Conservation (phyloP, 2,797 vertebrate genomes). For the Chrosomus eos region DNA sequence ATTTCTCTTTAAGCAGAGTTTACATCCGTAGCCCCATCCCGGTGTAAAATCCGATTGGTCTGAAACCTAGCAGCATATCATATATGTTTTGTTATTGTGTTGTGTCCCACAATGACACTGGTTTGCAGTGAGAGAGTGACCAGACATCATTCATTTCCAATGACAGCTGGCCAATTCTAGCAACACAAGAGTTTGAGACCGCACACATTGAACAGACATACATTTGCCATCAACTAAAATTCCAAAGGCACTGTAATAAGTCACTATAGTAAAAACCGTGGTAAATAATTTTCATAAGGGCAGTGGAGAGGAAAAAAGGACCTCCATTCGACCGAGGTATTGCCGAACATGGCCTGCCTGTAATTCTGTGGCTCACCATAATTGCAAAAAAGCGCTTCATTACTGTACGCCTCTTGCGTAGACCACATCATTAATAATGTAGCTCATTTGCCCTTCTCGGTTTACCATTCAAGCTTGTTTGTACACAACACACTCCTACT, state of each 20-base stretch:
- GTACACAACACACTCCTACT: constrained; percentile 51
- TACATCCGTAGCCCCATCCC: not conserved
- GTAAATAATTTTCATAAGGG: constrained; percentile 7
- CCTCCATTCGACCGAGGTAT: constrained; percentile 3
- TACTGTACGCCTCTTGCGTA: constrained; percentile 28
- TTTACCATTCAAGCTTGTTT: constrained; percentile 47
- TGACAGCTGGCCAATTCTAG: not conserved
- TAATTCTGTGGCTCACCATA: constrained; percentile 42
- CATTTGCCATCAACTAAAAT: not conserved
- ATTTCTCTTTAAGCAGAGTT: not conserved
- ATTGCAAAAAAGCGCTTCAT: constrained; percentile 55
- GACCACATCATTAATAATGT: constrained; percentile 47
- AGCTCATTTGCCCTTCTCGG: constrained; percentile 42
- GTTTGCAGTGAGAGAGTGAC: not conserved
- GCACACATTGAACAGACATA: not conserved
- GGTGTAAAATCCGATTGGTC: not conserved
- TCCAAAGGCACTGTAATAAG: constrained; percentile 6
- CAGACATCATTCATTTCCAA: not conserved
- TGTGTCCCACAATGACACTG: not conserved
- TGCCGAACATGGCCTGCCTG: constrained; percentile 18
- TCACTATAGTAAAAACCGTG: constrained; percentile 5
- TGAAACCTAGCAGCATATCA: not conserved
- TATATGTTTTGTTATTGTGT: not conserved
- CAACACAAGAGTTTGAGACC: not conserved
- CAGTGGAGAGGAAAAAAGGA: not conserved